Conservation (phyloP, 2,797 vertebrate genomes). For the Amniataba percoides region DNA sequence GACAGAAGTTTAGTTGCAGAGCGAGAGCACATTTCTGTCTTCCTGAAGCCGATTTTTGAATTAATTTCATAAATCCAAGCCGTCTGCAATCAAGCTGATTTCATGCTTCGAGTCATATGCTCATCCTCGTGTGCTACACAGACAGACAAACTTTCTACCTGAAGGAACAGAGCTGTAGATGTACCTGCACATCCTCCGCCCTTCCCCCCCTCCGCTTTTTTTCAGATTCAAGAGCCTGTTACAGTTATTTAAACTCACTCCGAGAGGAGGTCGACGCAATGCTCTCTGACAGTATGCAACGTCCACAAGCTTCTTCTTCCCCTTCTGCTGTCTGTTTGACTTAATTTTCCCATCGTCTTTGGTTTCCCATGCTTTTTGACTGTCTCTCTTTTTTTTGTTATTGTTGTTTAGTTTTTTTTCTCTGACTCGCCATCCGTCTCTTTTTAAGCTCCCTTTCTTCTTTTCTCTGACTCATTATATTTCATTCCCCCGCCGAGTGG, state of each 20-base stretch:
- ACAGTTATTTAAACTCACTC: slow-evolving; percentile 75
- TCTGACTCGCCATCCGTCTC: slow-evolving; percentile 4
- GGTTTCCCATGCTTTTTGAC: slow-evolving; percentile 17
- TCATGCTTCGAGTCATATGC: slow-evolving; percentile 29
- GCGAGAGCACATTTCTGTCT: slow-evolving; percentile 6
- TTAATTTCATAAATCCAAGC: slow-evolving; percentile 34
- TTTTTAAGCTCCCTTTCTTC: slow-evolving; percentile 2
- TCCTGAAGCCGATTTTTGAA: slow-evolving; percentile 14
- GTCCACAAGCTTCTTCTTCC: slow-evolving; percentile 44
- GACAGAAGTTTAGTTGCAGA: slow-evolving; percentile 27
- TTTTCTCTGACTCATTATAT: slow-evolving; percentile 43
- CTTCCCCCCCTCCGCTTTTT: neutral
- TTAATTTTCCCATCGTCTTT: slow-evolving; percentile 34
- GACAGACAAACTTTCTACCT: slow-evolving; percentile 29
- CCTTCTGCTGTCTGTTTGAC: slow-evolving; percentile 43
- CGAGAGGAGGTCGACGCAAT: slow-evolving; percentile 60
- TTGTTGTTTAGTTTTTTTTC: neutral
- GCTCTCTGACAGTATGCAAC: slow-evolving; percentile 66
- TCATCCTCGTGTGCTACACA: neutral
- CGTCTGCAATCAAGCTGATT: slow-evolving; percentile 38
- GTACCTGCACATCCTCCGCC: slow-evolving; percentile 44
- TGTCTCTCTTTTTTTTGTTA: neutral
- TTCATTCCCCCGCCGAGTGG: slow-evolving; percentile 21
- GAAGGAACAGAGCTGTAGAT: slow-evolving; percentile 36
- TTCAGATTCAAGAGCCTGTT: slow-evolving; percentile 44